Conservation (phyloP, 2,797 vertebrate species). For the Phalanger gymnotis region DNA sequence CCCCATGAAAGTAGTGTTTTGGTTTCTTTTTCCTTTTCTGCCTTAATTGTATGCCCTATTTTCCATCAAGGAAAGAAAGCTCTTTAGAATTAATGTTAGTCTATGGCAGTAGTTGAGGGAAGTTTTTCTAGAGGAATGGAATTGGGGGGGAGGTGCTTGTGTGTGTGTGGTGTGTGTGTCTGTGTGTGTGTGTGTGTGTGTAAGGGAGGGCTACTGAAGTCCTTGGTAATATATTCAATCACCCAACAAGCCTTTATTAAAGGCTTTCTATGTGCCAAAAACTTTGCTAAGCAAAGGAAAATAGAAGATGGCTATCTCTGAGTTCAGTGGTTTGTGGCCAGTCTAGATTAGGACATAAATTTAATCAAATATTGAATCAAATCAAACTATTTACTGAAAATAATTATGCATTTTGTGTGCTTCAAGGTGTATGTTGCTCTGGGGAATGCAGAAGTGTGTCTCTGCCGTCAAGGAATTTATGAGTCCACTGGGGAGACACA, state of each 20-base stretch:
- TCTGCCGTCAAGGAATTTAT: neutral
- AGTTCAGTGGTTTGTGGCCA: no score
- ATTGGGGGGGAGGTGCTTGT: neutral
- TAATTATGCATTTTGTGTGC: neutral
- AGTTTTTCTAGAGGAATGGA: neutral
- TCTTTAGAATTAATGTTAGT: neutral
- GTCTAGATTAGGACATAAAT: neutral
- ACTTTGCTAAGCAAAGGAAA: neutral
- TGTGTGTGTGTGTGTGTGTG: neutral
- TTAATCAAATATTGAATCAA: neutral
- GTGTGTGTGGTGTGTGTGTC: neutral
- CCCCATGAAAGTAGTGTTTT: conserved; percentile 64
- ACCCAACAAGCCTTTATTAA: neutral
- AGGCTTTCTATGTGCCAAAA: neutral
- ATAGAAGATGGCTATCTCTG: neutral
- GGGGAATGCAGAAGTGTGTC: neutral
- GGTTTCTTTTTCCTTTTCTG: conserved; percentile 14
- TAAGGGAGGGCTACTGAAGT: neutral
- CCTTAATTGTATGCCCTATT: neutral
- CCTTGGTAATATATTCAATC: neutral
- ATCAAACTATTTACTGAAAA: neutral
- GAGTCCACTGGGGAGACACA: neutral
- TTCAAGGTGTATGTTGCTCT: neutral
- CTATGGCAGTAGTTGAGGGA: neutral
- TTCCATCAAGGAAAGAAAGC: neutral